phyloP scores from a whole-genome alignment of 2,888 invertebrate genomes.

The Craniophora ligustri region DNA sequence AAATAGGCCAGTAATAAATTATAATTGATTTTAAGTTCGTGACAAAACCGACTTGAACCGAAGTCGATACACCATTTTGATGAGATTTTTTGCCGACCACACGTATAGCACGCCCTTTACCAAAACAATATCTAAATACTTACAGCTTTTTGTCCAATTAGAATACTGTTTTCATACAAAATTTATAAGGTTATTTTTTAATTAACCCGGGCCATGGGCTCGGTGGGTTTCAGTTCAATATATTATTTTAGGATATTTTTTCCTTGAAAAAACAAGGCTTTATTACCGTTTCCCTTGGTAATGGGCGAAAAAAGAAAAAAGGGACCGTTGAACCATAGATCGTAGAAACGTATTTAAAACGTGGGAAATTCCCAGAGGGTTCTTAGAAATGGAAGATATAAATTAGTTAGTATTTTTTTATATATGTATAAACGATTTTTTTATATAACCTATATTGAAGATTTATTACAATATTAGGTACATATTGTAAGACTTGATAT shows the following conservation, averaged over 20 bases:
- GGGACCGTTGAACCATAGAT: conserved; percentile 10
- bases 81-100: too few relatives aligned
- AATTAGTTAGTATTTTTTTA: too few relatives aligned
- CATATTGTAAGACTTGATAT: too few relatives aligned
- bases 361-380: not conserved
- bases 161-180: conserved; percentile 36
- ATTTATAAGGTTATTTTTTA: conserved; percentile 45
- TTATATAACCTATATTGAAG: too few relatives aligned
- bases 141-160: conserved; percentile 27
- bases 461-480: too few relatives aligned
- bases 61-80: too few relatives aligned
- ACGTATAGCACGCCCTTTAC: not conserved
- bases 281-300: conserved; percentile 32
- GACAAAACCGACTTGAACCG: too few relatives aligned
- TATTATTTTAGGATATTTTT: conserved; percentile 50
- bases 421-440: too few relatives aligned
- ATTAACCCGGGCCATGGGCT: conserved; percentile 31
- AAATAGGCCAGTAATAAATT: too few relatives aligned
- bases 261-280: conserved; percentile 32
- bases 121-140: not conserved
- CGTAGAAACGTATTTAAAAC: conserved; percentile 4
- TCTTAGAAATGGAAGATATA: too few relatives aligned
- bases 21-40: too few relatives aligned
- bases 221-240: conserved; percentile 38
- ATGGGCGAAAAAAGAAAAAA: conserved; percentile 41